A percentile compares a stretch with the other conserved stretches of the same genome.
Evolutionary conservation across 1,140 invertebrate species (phyloP).

Genomic region (Ruditapes philippinarum): DNA sequence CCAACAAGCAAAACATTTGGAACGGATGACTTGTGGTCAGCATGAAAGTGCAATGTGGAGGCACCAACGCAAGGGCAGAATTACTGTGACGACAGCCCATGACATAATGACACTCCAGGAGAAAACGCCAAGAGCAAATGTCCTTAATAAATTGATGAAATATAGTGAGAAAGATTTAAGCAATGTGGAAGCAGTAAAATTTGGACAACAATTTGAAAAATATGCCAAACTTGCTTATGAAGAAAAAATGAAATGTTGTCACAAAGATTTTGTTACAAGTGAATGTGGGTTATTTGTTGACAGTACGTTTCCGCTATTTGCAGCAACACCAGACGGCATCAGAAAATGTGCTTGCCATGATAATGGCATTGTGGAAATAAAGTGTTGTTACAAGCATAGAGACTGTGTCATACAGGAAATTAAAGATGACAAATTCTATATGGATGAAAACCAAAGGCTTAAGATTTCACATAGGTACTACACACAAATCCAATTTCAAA

Average conservation of each 20-base stretch:
- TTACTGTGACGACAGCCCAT: slow-evolving; percentile 9
- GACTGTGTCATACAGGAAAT: neutral
- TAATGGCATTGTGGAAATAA: neutral
- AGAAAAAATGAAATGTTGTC: neutral
- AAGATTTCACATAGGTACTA: slow-evolving; percentile 19
- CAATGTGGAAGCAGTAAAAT: neutral
- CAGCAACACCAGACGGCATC: neutral
- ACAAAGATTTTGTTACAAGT: too few species aligned
- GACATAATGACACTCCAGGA: neutral
- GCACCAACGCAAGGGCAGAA: neutral
- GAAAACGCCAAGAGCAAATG: neutral
- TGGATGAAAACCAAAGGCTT: neutral
- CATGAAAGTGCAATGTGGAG: neutral
- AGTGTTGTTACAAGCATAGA: neutral
- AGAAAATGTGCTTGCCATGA: neutral
- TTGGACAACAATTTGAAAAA: neutral
- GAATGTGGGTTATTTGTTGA: neutral
- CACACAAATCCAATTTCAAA: neutral
- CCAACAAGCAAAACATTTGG: neutral
- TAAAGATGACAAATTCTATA: neutral
- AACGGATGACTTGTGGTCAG: neutral
- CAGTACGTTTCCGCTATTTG: neutral
- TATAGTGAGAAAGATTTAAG: neutral
- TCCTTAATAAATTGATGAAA: neutral
- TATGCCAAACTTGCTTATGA: neutral